Percentiles rank a stretch among this genome's conserved stretches.
Conservation (phyloP, 2,888 invertebrate species). For the Sthenelais limicola region DNA sequence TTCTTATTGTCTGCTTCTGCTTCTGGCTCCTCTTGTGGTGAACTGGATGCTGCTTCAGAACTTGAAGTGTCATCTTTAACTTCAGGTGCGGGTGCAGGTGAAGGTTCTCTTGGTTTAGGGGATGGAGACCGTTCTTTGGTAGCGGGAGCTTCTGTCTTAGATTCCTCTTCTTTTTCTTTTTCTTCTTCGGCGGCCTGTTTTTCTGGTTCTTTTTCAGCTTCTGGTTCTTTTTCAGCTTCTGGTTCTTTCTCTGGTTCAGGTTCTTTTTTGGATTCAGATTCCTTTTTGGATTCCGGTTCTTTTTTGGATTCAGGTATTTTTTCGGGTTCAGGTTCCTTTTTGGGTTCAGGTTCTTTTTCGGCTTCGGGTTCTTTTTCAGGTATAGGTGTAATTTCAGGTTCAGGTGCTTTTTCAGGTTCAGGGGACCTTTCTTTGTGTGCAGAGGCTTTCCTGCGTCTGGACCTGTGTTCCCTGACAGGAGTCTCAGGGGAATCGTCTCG, state of each 20-base stretch:
- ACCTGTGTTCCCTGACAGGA: neutral
- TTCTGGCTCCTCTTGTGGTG: neutral
- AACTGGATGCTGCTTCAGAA: slow-evolving; percentile 21
- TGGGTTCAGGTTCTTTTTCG: too few species aligned
- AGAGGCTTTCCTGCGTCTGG: neutral
- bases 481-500: too few species aligned
- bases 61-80: neutral
- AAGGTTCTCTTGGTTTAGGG: neutral
- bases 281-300: too few species aligned
- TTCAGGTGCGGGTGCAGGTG: too few species aligned
- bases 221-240: slow-evolving; percentile 12
- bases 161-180: neutral
- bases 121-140: neutral
- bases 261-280: too few species aligned
- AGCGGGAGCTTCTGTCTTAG: neutral
- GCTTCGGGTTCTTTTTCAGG: too few species aligned
- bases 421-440: neutral
- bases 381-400: too few species aligned
- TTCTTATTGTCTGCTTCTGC: too few species aligned
- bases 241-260: neutral
- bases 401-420: too few species aligned
- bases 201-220: neutral
- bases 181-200: neutral
- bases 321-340: too few species aligned
- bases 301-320: too few species aligned